phyloP scores from a whole-genome alignment of 2,113 vertebrate species.

The Aptenodytes forsteri region DNA sequence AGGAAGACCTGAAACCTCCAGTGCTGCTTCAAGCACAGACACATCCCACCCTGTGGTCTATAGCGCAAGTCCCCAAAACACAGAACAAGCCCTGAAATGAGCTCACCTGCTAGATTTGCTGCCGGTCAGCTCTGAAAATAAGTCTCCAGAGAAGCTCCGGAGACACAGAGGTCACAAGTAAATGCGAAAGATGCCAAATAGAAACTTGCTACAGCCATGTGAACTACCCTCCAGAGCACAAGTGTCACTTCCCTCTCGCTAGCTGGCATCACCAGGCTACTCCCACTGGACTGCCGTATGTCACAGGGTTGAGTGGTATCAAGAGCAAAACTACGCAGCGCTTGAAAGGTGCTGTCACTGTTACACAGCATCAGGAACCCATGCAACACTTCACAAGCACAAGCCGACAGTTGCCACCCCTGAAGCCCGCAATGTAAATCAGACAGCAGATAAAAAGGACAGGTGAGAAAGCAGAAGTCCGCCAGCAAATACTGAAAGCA shows the following conservation, averaged over 20 bases:
- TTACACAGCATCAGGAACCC: neutral
- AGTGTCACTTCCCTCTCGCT: neutral
- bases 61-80: neutral
- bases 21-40: neutral
- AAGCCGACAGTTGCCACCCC: rapidly evolving
- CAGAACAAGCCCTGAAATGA: neutral
- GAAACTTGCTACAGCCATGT: neutral
- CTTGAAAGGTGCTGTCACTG: neutral
- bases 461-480: neutral
- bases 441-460: neutral
- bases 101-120: neutral
- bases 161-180: neutral
- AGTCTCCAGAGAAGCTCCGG: neutral
- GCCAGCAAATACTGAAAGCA: neutral
- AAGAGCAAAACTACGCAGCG: neutral
- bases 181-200: rapidly evolving
- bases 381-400: rapidly evolving
- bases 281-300: rapidly evolving
- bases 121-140: neutral
- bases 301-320: neutral
- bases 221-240: neutral
- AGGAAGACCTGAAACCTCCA: neutral
- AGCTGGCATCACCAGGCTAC: neutral
- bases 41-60: neutral
- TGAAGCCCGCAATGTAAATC: neutral